Conservation (phyloP, 2,888 invertebrate species). For the Biston betularia region DNA sequence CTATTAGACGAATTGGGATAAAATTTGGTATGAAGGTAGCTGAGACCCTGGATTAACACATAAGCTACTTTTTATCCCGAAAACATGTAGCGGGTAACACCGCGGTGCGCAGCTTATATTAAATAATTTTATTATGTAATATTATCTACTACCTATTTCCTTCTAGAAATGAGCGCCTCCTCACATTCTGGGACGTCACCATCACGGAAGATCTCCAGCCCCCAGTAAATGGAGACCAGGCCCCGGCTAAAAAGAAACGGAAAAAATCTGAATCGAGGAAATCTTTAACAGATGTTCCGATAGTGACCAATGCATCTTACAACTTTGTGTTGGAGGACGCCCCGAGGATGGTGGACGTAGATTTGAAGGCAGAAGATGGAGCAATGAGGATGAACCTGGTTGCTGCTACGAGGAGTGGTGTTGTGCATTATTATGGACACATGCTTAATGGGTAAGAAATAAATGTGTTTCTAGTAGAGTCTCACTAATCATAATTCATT, state of each 20-base stretch:
- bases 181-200: slow-evolving; percentile 80
- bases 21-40: too few relatives aligned
- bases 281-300: slow-evolving; percentile 51
- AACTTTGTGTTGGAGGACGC: slow-evolving; percentile 90
- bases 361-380: slow-evolving; percentile 79
- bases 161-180: slow-evolving; percentile 77
- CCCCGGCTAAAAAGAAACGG: slow-evolving; percentile 69
- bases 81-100: too few relatives aligned
- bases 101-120: too few relatives aligned
- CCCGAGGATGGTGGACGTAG: slow-evolving; percentile 80
- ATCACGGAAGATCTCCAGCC: slow-evolving; percentile 64
- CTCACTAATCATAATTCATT: too few relatives aligned
- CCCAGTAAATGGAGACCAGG: slow-evolving; percentile 67
- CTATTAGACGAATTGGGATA: too few relatives aligned
- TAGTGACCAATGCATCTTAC: slow-evolving; percentile 68
- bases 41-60: too few relatives aligned
- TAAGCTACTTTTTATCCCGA: too few relatives aligned
- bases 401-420: slow-evolving; percentile 91
- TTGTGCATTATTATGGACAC: slow-evolving; percentile 92
- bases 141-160: not conserved
- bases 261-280: slow-evolving; percentile 68
- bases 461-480: slow-evolving; percentile 1
- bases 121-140: not conserved
- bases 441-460: slow-evolving; percentile 89
- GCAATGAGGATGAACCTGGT: slow-evolving; percentile 80